Percentiles rank a stretch among this genome's conserved stretches.
phyloP scores from a whole-genome alignment of 2,888 invertebrate species.

The Drosophila niveifrons region DNA sequence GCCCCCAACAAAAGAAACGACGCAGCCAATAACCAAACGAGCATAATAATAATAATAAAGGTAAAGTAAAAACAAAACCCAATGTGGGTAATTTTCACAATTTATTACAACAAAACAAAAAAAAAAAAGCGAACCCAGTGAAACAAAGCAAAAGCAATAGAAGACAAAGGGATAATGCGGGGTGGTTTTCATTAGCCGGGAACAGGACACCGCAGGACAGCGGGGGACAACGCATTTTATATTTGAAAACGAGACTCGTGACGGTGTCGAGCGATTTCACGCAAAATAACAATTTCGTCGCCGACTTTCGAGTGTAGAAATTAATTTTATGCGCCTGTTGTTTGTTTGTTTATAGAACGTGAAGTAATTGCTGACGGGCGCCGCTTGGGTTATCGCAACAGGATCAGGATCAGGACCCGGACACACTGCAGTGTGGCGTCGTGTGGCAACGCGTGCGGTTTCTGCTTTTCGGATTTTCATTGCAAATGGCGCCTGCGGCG shows the following conservation, averaged over 20 bases:
- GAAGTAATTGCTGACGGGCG: conserved; percentile 73
- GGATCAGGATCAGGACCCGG: conserved; percentile 38
- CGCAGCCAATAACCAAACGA: conserved; percentile 68
- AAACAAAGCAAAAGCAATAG: conserved; percentile 6
- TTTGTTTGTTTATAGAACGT: conserved; percentile 74
- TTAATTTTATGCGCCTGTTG: conserved; percentile 72
- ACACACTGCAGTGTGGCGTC: conserved; percentile 14
- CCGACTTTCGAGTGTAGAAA: conserved; percentile 66
- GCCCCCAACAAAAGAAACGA: conserved; percentile 45
- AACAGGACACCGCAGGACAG: conserved; percentile 34
- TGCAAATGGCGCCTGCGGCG: conserved; percentile 61
- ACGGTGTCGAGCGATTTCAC: conserved; percentile 66
- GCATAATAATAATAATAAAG: conserved; percentile 34
- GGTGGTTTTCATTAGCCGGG: conserved; percentile 59
- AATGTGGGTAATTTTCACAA: conserved; percentile 71
- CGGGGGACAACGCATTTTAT: conserved; percentile 33
- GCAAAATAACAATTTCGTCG: conserved; percentile 75
- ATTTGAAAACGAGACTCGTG: conserved; percentile 35
- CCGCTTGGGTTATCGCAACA: conserved; percentile 49
- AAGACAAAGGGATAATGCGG: conserved; percentile 45
- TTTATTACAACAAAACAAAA: conserved; percentile 50
- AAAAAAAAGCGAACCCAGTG: conserved; percentile 1
- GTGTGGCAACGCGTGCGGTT: conserved; percentile 65
- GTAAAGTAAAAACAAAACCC: conserved; percentile 39
- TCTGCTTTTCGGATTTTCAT: conserved; percentile 35